Evolutionary conservation across 2,113 vertebrate species (phyloP), one percentile per base, ranked within the genome.

Genomic region (Mus spicilegus): DNA sequence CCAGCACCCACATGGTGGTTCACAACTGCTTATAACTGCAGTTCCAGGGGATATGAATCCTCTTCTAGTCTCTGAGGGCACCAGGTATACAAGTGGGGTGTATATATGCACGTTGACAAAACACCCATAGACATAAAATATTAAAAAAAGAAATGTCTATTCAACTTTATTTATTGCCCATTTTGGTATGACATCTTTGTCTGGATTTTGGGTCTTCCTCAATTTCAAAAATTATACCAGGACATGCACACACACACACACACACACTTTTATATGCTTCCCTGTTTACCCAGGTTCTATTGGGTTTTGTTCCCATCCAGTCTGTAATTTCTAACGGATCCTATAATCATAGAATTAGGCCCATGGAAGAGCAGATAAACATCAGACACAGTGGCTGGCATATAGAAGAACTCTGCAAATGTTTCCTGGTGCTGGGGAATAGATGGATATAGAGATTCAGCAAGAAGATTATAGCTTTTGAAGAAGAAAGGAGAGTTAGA

Each of bases 301-400:
- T 93, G 54, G 58, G 49, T 58, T 95, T 67, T 89, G 36, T 95
- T 94, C 19, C 72, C 39, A 77, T 51, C n/a, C 65, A 85, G 5
- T 85, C 77, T 92, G 75, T 16, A 67, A 75, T 93, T 95, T 96
- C 90, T 69, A 73, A 13, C 77, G 49, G 76, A 69, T 56, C 54
- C 75, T 54, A 54, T 49, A 39, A 61, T 82, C 90, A 77, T 54
- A 95, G 13, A 96, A 73, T 78, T 89, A 81, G 73, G 65, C 11
- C 81, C 46, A 49, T 0, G 89, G 81, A 87, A 46, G 61, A 36
- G 30, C 76, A 92, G 22, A 58, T 65, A 85, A 88, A 63, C 16
- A 94, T 39, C 49, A 63, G 63, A 49, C 46, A 14, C 63, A 54
- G 58, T 75, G 56, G 39, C 5, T 76, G 63, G 51, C 67, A 89